Evolutionary conservation across 2,797 vertebrate species (phyloP).

Genomic region (Denticeps clupeoides): DNA sequence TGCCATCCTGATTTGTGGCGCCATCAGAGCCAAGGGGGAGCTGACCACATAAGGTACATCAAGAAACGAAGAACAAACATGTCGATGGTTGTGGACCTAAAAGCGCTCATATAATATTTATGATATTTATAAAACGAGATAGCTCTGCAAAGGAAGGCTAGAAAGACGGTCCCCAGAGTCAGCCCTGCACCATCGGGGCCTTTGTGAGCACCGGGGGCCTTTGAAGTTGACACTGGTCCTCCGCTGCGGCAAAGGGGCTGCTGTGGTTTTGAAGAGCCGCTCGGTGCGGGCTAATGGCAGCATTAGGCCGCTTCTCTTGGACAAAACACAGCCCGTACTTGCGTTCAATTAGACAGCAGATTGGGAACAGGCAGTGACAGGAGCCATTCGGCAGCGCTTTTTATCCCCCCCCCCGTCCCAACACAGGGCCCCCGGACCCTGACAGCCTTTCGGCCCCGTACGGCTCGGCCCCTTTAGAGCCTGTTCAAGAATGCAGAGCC

Average conservation of each 20-base stretch:
- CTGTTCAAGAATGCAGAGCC: constrained; percentile 54
- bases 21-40: too few species aligned
- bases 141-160: too few species aligned
- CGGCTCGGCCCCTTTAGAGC: constrained; percentile 45
- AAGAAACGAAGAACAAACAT: too few species aligned
- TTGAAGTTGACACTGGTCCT: constrained; percentile 58
- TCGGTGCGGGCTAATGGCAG: constrained; percentile 63
- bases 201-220: constrained; percentile 38
- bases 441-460: constrained; percentile 36
- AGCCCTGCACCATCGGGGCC: constrained; percentile 44
- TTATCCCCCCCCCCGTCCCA: constrained; percentile 36
- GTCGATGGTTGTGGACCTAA: too few species aligned
- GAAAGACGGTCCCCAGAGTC: too few species aligned
- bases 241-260: constrained; percentile 27
- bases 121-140: too few species aligned
- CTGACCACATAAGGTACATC: too few species aligned
- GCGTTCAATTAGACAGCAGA: constrained; percentile 65
- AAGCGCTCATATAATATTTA: too few species aligned
- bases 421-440: constrained; percentile 27
- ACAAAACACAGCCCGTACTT: constrained; percentile 59
- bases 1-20: too few species aligned
- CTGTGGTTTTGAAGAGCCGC: constrained; percentile 62
- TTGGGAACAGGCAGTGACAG: constrained; percentile 59
- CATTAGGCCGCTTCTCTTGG: constrained; percentile 48
- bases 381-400: constrained; percentile 50